Evolutionary conservation across 2,888 invertebrate species (phyloP).

Genomic region (Palloptera scutellata): DNA sequence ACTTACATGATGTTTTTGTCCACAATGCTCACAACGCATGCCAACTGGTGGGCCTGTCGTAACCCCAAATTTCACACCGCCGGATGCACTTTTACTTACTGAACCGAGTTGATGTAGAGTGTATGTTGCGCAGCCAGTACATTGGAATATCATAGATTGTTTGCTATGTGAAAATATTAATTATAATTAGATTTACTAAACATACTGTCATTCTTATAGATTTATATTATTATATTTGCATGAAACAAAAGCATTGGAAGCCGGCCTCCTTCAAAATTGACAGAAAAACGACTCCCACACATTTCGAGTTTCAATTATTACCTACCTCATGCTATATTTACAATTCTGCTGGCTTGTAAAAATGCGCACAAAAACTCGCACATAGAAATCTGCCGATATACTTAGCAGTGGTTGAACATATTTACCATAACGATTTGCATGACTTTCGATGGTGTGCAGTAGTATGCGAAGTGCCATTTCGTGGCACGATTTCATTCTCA

Average conservation of each 20-base stretch:
- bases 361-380: slow-evolving; percentile 90
- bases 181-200: neutral
- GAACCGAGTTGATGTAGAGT: slow-evolving; percentile 80
- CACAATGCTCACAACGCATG: slow-evolving; percentile 78
- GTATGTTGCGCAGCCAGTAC: slow-evolving; percentile 86
- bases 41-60: slow-evolving; percentile 76
- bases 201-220: no score
- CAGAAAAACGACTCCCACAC: no score
- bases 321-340: slow-evolving; percentile 82
- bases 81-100: slow-evolving; percentile 69
- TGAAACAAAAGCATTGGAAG: no score
- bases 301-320: neutral
- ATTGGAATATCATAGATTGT: slow-evolving; percentile 86
- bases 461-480: slow-evolving; percentile 97
- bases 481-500: slow-evolving; percentile 88
- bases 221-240: no score
- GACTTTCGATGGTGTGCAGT: slow-evolving; percentile 86
- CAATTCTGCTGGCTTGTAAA: slow-evolving; percentile 82
- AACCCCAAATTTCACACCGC: slow-evolving; percentile 71
- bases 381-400: slow-evolving; percentile 95
- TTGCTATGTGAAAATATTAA: slow-evolving; percentile 69
- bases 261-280: no score
- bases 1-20: slow-evolving; percentile 76
- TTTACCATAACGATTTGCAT: slow-evolving; percentile 91
- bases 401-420: slow-evolving; percentile 92